Base-by-base conservation (phyloP, 2,888 invertebrate species). In the Aricia artaxerxes region DNA sequence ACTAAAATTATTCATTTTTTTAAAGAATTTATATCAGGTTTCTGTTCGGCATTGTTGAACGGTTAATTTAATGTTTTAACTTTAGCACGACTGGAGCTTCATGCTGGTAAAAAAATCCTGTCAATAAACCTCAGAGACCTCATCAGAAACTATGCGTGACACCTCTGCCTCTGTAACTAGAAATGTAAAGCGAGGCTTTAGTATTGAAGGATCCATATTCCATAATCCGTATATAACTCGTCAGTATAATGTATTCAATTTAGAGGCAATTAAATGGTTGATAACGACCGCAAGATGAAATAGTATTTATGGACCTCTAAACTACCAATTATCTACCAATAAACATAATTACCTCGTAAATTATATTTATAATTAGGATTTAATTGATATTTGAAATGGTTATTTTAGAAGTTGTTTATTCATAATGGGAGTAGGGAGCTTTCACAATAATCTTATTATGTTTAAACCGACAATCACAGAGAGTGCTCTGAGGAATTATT, bases 321-420 rank as follows among this genome's bases (percentile, higher is more conserved):
- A 64, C 64, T 64, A 31, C 31, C 31, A 64, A 64, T 64, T 64
- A 64, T 24, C 9, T 64, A 64, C 31, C 24, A 31, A 64, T 64
- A 64, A 31, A 64, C 24, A 64, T 64, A 64, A 64, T 64, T 24
- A 53, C 76, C 40, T 79, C 49, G 76, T 77, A 40, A 73, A 60
- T 76, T 80, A 80, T 44, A 13, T 40, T 31, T 31, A 64, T 64
- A 64, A 64, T 31, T 64, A 31, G 64, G 11, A 64, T 64, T 31
- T 31, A 64, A 64, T 64, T 64, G 61, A 61, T 61, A 61, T n/a
- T 61, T 61, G 11, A 24, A 64, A 31, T 64, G 0, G 64, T 24
- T 24, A 31, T 64, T 64, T 31, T 64, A 64, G 31, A 9, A 64
- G 9, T 31, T 24, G 31, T 64, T 31, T 61, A 24, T 24, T 61